Evolutionary conservation across 2,888 invertebrate genomes (phyloP).

Genomic region (Apantesis nais): DNA sequence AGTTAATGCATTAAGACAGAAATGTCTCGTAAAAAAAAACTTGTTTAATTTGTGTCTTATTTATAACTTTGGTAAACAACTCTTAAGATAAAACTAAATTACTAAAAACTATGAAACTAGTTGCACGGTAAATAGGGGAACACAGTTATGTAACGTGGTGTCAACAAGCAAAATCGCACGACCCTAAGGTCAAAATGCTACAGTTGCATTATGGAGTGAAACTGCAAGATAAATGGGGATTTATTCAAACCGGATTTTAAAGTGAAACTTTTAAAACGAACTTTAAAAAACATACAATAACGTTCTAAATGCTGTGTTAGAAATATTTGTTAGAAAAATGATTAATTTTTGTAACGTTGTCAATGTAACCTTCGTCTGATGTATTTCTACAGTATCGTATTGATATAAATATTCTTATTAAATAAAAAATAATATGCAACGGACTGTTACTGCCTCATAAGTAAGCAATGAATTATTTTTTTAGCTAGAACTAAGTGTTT

Average conservation of each 20-base stretch:
- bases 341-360: neutral
- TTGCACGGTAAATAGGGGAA: neutral
- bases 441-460: neutral
- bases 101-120: neutral
- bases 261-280: neutral
- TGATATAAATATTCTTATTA: neutral
- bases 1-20: too few species aligned
- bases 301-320: neutral
- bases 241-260: neutral
- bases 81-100: neutral
- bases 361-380: neutral
- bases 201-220: constrained; percentile 21
- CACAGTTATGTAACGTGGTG: constrained; percentile 4
- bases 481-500: too few species aligned
- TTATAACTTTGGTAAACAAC: neutral
- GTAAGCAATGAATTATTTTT: too few species aligned
- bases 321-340: neutral
- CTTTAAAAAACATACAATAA: neutral
- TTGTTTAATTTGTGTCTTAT: neutral
- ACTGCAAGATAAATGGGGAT: constrained; percentile 15
- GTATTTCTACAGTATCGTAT: neutral
- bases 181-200: constrained; percentile 20
- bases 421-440: neutral
- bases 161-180: constrained; percentile 12
- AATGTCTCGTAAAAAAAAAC: too few species aligned